These are phyloP conservation scores for Enteromius trimaculatus DNA, from an alignment of 2,797 vertebrate species.

Conservation along the genomic window DNA sequence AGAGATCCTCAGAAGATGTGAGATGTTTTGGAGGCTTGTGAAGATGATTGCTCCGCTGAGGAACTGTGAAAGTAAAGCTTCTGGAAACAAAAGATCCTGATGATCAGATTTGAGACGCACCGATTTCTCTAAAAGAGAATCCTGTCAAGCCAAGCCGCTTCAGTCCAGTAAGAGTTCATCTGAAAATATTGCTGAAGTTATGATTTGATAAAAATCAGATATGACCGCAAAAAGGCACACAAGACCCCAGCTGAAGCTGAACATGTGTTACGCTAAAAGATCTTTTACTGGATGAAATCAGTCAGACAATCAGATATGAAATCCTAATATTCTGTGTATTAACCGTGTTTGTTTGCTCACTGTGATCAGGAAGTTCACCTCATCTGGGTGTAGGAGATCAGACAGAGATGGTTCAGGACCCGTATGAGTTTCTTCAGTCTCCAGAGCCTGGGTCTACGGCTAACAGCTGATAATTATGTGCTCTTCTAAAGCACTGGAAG, in stretches of 20 bases:
- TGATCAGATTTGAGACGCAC: background rate
- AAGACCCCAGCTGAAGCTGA: too few species aligned
- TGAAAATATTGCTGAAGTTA: too few species aligned
- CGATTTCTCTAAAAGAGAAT: background rate
- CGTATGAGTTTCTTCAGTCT: slow-evolving; percentile 96
- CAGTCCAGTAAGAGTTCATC: too few species aligned
- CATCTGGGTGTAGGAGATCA: slow-evolving; percentile 92
- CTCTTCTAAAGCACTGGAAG: background rate
- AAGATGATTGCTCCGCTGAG: too few species aligned
- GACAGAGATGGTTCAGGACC: slow-evolving; percentile 91
- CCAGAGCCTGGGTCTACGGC: slow-evolving; percentile 81
- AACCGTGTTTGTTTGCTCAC: background rate
- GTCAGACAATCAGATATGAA: background rate
- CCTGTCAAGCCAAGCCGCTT: too few species aligned
- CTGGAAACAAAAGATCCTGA: too few species aligned
- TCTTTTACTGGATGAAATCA: background rate
- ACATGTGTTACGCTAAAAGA: too few species aligned
- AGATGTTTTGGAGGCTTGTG: too few species aligned
- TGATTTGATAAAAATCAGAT: too few species aligned
- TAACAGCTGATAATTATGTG: slow-evolving; percentile 73
- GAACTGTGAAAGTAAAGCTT: too few species aligned
- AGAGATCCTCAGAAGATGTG: too few species aligned
- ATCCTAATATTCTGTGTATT: background rate
- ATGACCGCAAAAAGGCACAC: too few species aligned
- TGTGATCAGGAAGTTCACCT: slow-evolving; percentile 87